Percentiles rank a stretch among this genome's conserved stretches.
phyloP scores from a whole-genome alignment of 2,797 vertebrate genomes.

The Brachyrhaphis roseni region DNA sequence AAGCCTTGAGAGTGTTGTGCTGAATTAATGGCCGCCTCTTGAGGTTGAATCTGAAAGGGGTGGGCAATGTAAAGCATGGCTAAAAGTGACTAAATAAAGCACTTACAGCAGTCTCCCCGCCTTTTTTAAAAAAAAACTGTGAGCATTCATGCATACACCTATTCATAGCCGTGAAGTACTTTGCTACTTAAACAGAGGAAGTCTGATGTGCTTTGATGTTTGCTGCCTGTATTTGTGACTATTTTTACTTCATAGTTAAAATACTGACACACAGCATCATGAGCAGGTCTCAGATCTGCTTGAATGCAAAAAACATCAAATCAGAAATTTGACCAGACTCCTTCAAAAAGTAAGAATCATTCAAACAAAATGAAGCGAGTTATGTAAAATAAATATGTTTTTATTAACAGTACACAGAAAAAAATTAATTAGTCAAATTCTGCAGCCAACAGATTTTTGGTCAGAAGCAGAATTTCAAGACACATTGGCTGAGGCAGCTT shows the following conservation, averaged over 20 bases:
- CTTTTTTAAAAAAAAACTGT: slow-evolving; percentile 20
- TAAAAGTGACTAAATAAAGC: slow-evolving; percentile 63
- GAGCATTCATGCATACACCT: slow-evolving; percentile 8
- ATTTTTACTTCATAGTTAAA: background rate
- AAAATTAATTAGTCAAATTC: background rate
- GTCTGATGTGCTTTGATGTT: background rate
- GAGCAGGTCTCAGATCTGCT: slow-evolving; percentile 5
- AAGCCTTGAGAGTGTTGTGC: slow-evolving; percentile 54
- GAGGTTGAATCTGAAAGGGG: slow-evolving; percentile 36
- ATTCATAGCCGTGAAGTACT: background rate
- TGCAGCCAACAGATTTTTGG: background rate
- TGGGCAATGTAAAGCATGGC: slow-evolving; percentile 45
- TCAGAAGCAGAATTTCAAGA: background rate
- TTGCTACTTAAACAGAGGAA: background rate
- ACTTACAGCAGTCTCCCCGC: slow-evolving; percentile 40
- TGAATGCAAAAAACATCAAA: background rate
- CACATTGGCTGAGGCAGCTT: background rate
- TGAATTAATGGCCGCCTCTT: slow-evolving; percentile 65
- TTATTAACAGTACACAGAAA: background rate
- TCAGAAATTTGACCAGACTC: background rate
- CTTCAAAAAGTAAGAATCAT: background rate
- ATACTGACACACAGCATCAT: background rate
- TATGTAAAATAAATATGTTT: background rate
- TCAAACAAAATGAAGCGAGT: background rate
- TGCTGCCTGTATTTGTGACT: background rate